phyloP scores from a whole-genome alignment of 2,888 invertebrate species.

The Tachina lurida region DNA sequence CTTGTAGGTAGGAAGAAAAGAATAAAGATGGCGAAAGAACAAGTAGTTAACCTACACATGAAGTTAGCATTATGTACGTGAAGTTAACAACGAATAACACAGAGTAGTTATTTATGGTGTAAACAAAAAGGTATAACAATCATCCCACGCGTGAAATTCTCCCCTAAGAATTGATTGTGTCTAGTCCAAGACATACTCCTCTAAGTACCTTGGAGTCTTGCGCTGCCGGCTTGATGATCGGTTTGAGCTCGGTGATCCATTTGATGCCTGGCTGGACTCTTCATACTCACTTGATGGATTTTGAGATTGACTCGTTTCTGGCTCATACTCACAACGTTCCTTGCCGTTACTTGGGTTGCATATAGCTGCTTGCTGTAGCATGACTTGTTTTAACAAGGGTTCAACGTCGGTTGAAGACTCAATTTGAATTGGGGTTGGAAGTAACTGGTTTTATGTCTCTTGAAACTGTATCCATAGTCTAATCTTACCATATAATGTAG shows the following conservation, averaged over 20 bases:
- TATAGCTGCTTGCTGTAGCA: neutral
- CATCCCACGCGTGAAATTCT: constrained; percentile 17
- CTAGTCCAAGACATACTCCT: constrained; percentile 23
- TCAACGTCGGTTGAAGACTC: neutral
- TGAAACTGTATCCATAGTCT: constrained; percentile 17
- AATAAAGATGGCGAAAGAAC: too few relatives aligned
- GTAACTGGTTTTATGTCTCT: constrained; percentile 28
- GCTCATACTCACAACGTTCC: neutral
- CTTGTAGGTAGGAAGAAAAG: too few relatives aligned
- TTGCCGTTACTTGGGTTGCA: neutral
- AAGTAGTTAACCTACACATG: neutral
- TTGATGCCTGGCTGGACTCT: too few relatives aligned
- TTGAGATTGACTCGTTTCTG: neutral
- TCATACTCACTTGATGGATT: neutral
- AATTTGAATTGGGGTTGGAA: neutral
- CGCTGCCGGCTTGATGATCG: constrained; percentile 7
- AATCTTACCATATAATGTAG: constrained; percentile 33
- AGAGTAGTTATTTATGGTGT: neutral
- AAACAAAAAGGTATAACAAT: neutral
- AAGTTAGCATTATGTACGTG: neutral
- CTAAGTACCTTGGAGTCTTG: constrained; percentile 5
- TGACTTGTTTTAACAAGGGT: constrained; percentile 4
- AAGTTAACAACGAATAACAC: neutral
- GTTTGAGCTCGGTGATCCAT: neutral
- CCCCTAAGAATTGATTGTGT: neutral